phyloP scores from a whole-genome alignment of 2,113 vertebrate genomes.

The Asarcornis scutulata region DNA sequence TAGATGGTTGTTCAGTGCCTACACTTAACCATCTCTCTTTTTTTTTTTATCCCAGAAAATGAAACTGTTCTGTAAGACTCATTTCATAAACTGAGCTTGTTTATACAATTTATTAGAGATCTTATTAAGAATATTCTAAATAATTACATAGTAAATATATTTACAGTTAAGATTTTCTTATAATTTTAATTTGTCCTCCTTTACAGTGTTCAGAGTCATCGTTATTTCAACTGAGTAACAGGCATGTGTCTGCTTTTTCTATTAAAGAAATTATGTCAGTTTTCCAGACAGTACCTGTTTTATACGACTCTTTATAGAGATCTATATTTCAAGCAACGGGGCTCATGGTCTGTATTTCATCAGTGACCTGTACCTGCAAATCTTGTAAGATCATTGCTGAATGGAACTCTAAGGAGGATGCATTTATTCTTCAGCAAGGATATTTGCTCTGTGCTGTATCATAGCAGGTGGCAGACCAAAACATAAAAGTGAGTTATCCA shows the following conservation, averaged over 20 bases:
- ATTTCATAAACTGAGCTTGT: not conserved
- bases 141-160: not conserved
- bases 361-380: conserved; percentile 15
- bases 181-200: not conserved
- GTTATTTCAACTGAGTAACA: not conserved
- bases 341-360: conserved; percentile 17
- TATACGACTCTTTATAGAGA: not conserved
- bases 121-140: not conserved
- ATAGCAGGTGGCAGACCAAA: not conserved
- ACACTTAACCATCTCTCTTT: not conserved
- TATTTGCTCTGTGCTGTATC: not conserved
- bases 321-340: not conserved
- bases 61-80: not conserved
- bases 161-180: not conserved
- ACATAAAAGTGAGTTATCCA: not conserved
- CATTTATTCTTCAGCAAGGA: not conserved
- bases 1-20: not conserved
- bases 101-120: not conserved
- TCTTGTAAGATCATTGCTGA: not conserved
- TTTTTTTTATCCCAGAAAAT: not conserved
- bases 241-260: not conserved
- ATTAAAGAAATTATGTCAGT: not conserved
- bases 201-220: not conserved
- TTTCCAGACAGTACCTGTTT: not conserved
- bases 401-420: not conserved